Evolutionary conservation across 2,888 invertebrate species (phyloP).

Genomic region (Monoplex corrugatus): DNA sequence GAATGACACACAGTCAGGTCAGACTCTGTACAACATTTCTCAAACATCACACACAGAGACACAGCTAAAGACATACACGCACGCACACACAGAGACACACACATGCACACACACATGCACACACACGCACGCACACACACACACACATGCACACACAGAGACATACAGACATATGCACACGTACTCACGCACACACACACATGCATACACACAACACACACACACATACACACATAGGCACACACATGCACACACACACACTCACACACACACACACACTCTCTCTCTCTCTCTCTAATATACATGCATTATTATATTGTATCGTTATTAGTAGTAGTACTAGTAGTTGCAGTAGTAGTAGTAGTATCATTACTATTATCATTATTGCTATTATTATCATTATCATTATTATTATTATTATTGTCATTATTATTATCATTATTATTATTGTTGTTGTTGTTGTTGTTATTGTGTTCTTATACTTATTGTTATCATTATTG

Average conservation of each 20-base stretch:
- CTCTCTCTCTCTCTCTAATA: not conserved
- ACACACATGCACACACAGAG: not conserved
- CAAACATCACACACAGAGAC: not conserved
- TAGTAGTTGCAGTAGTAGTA: no score
- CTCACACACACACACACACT: not conserved
- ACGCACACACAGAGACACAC: not conserved
- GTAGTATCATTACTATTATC: no score
- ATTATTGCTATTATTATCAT: no score
- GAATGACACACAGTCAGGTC: not conserved
- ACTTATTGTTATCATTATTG: no score
- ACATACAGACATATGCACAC: not conserved
- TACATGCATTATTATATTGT: not conserved
- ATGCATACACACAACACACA: not conserved
- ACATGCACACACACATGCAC: not conserved
- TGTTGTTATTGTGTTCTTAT: no score
- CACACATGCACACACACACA: constrained; percentile 2
- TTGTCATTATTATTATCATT: not conserved
- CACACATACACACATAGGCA: constrained; percentile 7
- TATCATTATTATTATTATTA: no score
- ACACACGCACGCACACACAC: constrained; percentile 8
- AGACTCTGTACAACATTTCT: no score
- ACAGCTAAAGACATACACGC: not conserved
- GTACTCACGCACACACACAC: not conserved
- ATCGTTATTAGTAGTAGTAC: no score
- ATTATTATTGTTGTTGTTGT: not conserved